phyloP scores from a whole-genome alignment of 2,113 vertebrate species.

The Psophia crepitans region DNA sequence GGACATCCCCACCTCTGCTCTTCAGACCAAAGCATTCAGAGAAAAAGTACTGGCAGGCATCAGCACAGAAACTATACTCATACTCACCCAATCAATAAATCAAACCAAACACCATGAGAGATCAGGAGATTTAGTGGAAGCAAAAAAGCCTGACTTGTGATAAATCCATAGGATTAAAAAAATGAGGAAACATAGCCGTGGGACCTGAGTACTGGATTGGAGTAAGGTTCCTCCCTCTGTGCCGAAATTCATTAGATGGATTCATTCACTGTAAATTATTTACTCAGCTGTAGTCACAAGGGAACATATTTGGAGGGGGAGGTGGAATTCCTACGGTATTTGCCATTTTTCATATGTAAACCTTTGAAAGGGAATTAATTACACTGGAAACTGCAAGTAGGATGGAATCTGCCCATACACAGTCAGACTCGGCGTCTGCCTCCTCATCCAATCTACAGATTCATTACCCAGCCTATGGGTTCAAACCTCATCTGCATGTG shows the following conservation, averaged over 20 bases:
- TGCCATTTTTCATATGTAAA: neutral
- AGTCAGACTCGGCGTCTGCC: neutral
- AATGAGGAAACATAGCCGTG: neutral
- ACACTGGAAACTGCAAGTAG: neutral
- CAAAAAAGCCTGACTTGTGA: neutral
- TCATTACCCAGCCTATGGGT: neutral
- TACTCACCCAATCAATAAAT: neutral
- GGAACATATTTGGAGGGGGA: neutral
- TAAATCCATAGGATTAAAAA: neutral
- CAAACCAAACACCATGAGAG: neutral
- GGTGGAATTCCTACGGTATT: neutral
- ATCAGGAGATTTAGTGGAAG: neutral
- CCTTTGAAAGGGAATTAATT: neutral
- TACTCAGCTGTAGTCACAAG: neutral
- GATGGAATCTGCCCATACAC: neutral
- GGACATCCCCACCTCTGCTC: neutral
- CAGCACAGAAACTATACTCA: neutral
- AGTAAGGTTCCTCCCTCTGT: neutral
- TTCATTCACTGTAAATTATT: conserved; percentile 23
- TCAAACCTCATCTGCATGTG: neutral
- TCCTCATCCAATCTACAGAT: neutral
- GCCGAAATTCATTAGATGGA: neutral
- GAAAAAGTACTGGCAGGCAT: neutral
- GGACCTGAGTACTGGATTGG: neutral
- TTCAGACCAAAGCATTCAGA: neutral